Evolutionary conservation across 1,140 invertebrate genomes (phyloP), one percentile per base, ranked within the genome.

Genomic region (Contarinia nasturtii): DNA sequence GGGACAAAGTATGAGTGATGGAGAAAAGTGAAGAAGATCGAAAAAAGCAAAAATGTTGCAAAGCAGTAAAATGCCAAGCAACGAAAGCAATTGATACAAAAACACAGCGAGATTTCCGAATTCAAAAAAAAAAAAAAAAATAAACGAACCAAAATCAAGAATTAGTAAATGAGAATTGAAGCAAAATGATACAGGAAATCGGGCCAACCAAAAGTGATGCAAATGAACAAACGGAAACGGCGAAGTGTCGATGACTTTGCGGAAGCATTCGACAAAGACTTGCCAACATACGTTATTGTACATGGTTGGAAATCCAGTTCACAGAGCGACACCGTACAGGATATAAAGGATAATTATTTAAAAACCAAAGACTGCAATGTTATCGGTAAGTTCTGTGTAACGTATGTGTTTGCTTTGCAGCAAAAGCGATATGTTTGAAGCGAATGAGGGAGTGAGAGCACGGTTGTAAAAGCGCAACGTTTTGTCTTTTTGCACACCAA

Each of bases 261-360:
- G 67, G 69, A 2, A 53, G 66, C 44, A 77, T 81, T 21, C 50
- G 67, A 78, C 48, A 53, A 68, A 8, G 63, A 62, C 1, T 71
- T 69, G 48, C 63, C 69, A 40, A 73, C 76, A 2, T 77, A 73
- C 57, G 68, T 82, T 18, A 61, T 86, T 27, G 76, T 78, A 19
- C 85, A 90, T 54, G 85, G 85, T 1, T 89, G 76, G 76, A 67
- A 74, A 51, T 77, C 76, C 0, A 68, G 63, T 49, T 68, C 67
- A 14, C 57, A 60, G 14, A 67, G 51, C 38, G 54, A 61, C 49
- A 55, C 52, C 8, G 57, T 56, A 44, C 49, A 57, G 27, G 51
- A 53, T 3, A 69, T 73, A 4, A 71, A 71, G 48, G 56, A 73
- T 17, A 63, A 63, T 4, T 68, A 74, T 49, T 55, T 75, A 19